Conservation (phyloP, 2,113 vertebrate species). For the Oreocharis arfaki region DNA sequence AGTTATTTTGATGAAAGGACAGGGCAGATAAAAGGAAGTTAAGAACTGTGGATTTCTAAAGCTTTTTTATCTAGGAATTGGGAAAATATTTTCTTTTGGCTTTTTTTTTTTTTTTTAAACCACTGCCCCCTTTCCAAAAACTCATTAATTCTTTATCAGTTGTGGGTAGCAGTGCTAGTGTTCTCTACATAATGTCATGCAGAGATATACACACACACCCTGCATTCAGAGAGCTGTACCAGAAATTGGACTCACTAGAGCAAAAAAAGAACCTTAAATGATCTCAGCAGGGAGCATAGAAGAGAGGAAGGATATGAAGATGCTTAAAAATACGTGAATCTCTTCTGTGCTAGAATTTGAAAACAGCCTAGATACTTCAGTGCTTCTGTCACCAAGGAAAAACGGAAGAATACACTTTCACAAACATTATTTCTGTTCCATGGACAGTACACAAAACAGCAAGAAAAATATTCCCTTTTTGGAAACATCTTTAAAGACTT, state of each 20-base stretch:
- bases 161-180: not conserved
- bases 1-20: not conserved
- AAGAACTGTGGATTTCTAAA: not conserved
- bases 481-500: not conserved
- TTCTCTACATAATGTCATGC: not conserved
- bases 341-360: not conserved
- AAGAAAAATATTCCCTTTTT: not conserved
- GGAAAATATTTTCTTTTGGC: not conserved
- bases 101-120: not conserved
- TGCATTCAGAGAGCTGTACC: not conserved
- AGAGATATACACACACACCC: not conserved
- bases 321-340: not conserved
- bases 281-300: not conserved
- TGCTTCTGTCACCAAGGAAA: not conserved
- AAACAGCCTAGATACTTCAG: not conserved
- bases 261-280: not conserved
- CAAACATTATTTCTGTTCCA: not conserved
- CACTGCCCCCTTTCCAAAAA: not conserved
- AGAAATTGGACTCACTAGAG: not conserved
- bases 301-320: not conserved
- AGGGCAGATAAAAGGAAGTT: not conserved
- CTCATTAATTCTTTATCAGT: slow-evolving; percentile 41
- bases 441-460: not conserved
- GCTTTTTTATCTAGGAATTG: not conserved
- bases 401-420: not conserved